Percentiles rank a stretch among this genome's conserved stretches.
These are phyloP conservation scores for Actinemys pallida DNA, from an alignment of 2,113 vertebrate genomes.

Conservation along the genomic window DNA sequence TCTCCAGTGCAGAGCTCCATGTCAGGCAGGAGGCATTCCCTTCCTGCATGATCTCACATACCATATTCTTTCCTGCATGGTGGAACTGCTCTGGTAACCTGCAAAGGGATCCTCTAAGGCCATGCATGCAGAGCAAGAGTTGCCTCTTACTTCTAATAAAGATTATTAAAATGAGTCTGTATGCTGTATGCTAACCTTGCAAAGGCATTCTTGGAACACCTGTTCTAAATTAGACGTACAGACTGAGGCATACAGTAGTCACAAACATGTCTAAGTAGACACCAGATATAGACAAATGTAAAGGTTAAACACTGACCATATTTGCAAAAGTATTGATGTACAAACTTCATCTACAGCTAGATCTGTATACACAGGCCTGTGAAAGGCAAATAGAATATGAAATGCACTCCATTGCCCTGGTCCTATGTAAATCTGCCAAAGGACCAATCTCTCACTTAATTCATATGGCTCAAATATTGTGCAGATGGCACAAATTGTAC, in stretches of 20 bases:
- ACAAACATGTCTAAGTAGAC: slow-evolving; percentile 33
- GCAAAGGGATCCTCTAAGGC: slow-evolving; percentile 51
- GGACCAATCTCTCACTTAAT: neutral
- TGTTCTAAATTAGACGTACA: slow-evolving; percentile 69
- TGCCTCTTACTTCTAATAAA: slow-evolving; percentile 49
- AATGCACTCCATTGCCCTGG: neutral
- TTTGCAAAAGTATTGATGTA: slow-evolving; percentile 32
- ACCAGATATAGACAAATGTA: slow-evolving; percentile 57
- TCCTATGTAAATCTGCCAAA: neutral
- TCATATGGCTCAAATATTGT: neutral
- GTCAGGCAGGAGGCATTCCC: neutral
- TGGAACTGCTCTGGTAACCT: neutral
- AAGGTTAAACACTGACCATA: slow-evolving; percentile 23
- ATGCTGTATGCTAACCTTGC: slow-evolving; percentile 42
- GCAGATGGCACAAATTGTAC: neutral
- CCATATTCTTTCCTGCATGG: neutral
- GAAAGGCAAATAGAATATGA: neutral
- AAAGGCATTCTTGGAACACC: slow-evolving; percentile 56
- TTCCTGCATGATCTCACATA: neutral
- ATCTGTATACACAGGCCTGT: neutral
- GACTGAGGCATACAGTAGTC: slow-evolving; percentile 46
- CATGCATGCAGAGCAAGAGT: slow-evolving; percentile 13
- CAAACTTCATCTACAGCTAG: slow-evolving; percentile 12
- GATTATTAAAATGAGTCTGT: slow-evolving; percentile 3
- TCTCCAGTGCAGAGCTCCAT: neutral